Percentiles rank a stretch among this genome's conserved stretches.
Conservation (phyloP, 2,888 invertebrate species). For the Lysandra coridon region DNA sequence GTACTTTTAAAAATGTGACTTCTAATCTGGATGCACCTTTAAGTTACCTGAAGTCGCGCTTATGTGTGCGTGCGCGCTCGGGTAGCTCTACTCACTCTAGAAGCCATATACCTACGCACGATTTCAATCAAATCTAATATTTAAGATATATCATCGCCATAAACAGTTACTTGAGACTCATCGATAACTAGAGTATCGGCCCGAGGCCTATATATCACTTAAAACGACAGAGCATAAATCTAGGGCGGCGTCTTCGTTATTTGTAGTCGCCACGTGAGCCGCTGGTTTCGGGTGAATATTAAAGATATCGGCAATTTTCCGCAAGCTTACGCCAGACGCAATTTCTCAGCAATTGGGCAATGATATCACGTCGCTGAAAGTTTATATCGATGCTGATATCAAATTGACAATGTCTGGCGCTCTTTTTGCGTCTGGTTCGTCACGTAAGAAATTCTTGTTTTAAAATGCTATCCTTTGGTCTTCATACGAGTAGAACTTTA, state of each 20-base stretch:
- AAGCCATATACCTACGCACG: background rate
- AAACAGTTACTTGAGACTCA: slow-evolving; percentile 64
- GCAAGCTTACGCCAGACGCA: slow-evolving; percentile 76
- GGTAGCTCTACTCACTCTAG: no score
- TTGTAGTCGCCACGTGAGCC: slow-evolving; percentile 79
- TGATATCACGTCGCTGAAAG: slow-evolving; percentile 61
- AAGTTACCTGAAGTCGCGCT: background rate
- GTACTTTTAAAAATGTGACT: background rate
- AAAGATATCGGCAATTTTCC: slow-evolving; percentile 81
- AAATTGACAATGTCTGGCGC: slow-evolving; percentile 15
- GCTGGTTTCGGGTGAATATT: slow-evolving; percentile 79
- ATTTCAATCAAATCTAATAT: slow-evolving; percentile 44
- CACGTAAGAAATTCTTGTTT: background rate
- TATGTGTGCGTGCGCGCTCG: no score
- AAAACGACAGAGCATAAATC: slow-evolving; percentile 78
- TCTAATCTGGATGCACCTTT: background rate
- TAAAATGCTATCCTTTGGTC: background rate
- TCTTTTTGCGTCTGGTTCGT: slow-evolving; percentile 4
- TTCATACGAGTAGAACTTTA: background rate
- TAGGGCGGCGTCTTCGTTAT: slow-evolving; percentile 74
- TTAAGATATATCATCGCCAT: slow-evolving; percentile 47
- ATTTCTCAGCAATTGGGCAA: slow-evolving; percentile 81
- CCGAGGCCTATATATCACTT: slow-evolving; percentile 71
- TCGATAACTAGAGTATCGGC: slow-evolving; percentile 56
- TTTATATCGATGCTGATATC: slow-evolving; percentile 36